phyloP scores from a whole-genome alignment of 2,797 vertebrate species.

The Coluber constrictor region DNA sequence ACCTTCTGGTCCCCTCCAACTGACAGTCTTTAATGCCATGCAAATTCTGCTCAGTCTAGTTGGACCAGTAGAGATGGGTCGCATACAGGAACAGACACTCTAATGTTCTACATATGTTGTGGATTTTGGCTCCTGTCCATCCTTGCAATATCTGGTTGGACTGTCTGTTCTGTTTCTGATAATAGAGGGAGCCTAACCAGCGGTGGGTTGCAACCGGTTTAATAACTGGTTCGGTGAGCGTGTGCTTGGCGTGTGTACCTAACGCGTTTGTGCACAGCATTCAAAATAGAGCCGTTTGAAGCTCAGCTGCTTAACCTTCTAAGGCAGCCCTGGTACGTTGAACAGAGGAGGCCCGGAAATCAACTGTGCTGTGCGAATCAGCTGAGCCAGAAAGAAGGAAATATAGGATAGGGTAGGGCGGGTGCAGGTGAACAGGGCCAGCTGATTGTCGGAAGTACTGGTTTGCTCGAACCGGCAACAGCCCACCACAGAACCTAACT shows the following conservation, averaged over 20 bases:
- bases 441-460: accelerated
- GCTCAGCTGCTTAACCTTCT: too few species aligned
- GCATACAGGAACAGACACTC: background rate
- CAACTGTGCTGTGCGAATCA: too few species aligned
- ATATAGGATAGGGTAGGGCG: too few species aligned
- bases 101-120: background rate
- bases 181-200: background rate
- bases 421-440: accelerated
- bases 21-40: background rate
- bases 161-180: background rate
- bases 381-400: too few species aligned
- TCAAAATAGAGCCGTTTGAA: too few species aligned
- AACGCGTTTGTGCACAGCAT: too few species aligned
- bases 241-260: too few species aligned
- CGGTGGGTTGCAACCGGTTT: too few species aligned
- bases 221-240: too few species aligned
- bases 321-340: too few species aligned
- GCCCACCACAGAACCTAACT: background rate
- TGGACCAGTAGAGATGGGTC: too few species aligned
- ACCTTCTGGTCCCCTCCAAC: background rate
- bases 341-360: too few species aligned
- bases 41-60: background rate
- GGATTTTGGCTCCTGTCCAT: background rate
- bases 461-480: accelerated
- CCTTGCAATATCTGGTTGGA: background rate